Evolutionary conservation across 2,888 invertebrate genomes (phyloP), one percentile per base, ranked within the genome.

Genomic region (Morpho deidamia): DNA sequence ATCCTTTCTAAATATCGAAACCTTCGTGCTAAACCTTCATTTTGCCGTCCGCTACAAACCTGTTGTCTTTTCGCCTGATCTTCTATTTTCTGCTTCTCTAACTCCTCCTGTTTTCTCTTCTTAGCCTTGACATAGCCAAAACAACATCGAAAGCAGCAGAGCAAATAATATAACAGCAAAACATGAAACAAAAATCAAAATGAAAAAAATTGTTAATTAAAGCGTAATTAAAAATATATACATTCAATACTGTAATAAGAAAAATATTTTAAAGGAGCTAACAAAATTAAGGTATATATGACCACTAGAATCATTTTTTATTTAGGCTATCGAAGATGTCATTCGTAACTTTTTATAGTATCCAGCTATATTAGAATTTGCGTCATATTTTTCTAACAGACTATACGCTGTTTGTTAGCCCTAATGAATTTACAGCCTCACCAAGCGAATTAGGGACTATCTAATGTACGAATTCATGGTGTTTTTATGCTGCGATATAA

Each of bases 21-120:
- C 0, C 23, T 23, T 23, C 23, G 23, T 23, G 1, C 2, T 23
- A 4, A 23, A 23, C 23, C 23, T 3, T 23, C 23, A 23, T 23
- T 1, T 23, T 23, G 23, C 23, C 23, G 2, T 23, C 23, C 23
- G 23, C 5, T 23, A 81, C 84, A 71, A 78, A 96, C 96, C 95
- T 97, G 96, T 81, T 95, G 95, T 79, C 95, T 95, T 70, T 96
- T 93, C 65, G 94, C 92, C 70, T 96, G 95, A 64, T 96, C 96
- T 84, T 96, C 96, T 63, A 94, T 93, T 77, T 94, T 94, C 76
- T 94, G 94, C 74, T 94, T 95, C 82, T 96, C 96, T 70, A 94
- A 80, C 78, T 96, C 96, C 86, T 96, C 96, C 76, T 96, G 95
- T 60, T 95, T 94, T 83, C 94, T 94, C 83, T 94, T 92, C 76